phyloP scores from a whole-genome alignment of 2,113 vertebrate genomes.

The Serinus canaria region DNA sequence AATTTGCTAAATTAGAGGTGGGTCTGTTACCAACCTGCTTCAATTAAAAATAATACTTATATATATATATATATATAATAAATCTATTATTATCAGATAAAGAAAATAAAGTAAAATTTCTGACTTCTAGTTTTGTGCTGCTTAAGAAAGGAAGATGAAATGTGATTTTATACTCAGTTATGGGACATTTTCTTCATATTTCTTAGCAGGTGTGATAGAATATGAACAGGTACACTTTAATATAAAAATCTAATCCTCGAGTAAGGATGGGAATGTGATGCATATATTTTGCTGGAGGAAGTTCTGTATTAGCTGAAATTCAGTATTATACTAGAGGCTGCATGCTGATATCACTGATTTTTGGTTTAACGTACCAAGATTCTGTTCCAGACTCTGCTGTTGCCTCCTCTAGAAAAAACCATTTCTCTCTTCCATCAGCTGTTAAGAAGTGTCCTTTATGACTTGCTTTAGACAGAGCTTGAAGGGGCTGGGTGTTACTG shows the following conservation, averaged over 20 bases:
- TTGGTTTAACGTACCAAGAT: background rate
- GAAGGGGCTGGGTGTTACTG: background rate
- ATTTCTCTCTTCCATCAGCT: background rate
- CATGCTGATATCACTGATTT: background rate
- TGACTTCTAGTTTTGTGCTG: background rate
- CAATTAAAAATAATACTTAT: background rate
- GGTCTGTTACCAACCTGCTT: background rate
- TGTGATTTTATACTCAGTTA: background rate
- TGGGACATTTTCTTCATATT: background rate
- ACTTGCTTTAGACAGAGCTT: background rate
- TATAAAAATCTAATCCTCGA: background rate
- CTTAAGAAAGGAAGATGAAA: background rate
- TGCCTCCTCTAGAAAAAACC: background rate
- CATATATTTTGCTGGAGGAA: background rate
- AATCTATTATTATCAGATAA: background rate
- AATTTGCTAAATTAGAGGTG: conserved; percentile 88
- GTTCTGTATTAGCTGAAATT: background rate
- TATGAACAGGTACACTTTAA: background rate
- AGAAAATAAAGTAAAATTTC: background rate
- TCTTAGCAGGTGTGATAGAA: background rate
- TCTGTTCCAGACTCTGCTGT: background rate
- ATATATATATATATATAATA: background rate
- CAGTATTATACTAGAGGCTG: background rate
- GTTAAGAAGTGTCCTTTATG: background rate
- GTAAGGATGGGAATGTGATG: background rate